A percentile compares a stretch with the other conserved stretches of the same genome.
Evolutionary conservation across 2,797 vertebrate genomes (phyloP).

Genomic region (Pempheris klunzingeri): DNA sequence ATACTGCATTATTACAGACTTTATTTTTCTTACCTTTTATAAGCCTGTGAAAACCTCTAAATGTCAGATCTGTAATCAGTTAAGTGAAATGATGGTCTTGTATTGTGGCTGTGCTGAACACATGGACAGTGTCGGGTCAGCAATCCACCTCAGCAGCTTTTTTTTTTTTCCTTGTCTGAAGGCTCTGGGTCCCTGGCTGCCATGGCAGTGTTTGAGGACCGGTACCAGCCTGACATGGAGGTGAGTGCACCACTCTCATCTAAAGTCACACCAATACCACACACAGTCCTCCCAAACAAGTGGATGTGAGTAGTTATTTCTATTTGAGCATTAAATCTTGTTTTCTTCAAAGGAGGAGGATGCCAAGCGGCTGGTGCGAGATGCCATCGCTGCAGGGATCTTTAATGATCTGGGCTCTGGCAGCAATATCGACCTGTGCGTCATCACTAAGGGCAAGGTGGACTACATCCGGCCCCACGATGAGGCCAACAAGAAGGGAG

Average conservation of each 20-base stretch:
- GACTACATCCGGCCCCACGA: conserved; percentile 94
- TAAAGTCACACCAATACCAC: not conserved
- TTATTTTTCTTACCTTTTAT: too few species aligned
- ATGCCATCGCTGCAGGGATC: conserved; percentile 95
- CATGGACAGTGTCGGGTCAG: not conserved
- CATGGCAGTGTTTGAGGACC: conserved; percentile 98
- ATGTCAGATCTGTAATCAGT: not conserved
- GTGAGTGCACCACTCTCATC: conserved; percentile 71
- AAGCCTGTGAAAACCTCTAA: too few species aligned
- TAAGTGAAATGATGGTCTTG: not conserved
- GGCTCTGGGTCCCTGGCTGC: conserved; percentile 97
- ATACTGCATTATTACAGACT: too few species aligned
- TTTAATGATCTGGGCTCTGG: conserved; percentile 97
- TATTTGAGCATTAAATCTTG: not conserved
- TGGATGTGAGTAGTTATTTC: not conserved
- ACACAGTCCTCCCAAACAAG: not conserved
- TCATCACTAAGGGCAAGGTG: conserved; percentile 93
- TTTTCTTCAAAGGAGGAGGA: conserved; percentile 88
- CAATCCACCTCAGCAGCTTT: not conserved
- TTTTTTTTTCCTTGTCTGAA: conserved; percentile 63
- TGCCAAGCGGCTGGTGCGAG: conserved; percentile 93
- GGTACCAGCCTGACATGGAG: conserved; percentile 94
- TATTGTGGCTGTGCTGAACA: not conserved
- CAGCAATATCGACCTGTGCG: conserved; percentile 96
- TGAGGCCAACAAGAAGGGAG: conserved; percentile 93